These are phyloP conservation scores for Doris montereyensis DNA, from an alignment of 2,888 invertebrate genomes.

Conservation along the genomic window DNA sequence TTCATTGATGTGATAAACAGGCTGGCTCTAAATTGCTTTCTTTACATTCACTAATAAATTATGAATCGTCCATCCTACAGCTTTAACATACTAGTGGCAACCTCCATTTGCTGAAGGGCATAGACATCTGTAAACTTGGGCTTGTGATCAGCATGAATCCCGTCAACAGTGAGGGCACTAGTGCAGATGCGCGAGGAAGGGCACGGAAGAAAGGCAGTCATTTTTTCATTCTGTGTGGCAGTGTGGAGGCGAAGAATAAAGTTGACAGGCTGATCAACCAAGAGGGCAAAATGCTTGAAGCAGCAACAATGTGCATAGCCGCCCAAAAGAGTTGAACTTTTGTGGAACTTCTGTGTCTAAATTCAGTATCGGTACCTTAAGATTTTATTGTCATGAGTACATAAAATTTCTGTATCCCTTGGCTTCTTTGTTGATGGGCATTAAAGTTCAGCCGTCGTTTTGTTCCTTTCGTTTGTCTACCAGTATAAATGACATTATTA, in stretches of 20 bases:
- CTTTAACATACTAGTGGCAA: slow-evolving; percentile 61
- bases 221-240: slow-evolving; percentile 64
- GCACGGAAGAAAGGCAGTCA: slow-evolving; percentile 63
- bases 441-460: no score
- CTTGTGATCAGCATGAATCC: slow-evolving; percentile 66
- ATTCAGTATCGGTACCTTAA: no score
- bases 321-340: slow-evolving; percentile 30
- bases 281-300: slow-evolving; percentile 62
- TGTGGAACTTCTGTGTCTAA: no score
- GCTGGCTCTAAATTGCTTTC: no score
- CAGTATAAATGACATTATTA: no score
- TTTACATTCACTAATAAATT: no score
- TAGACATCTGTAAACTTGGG: slow-evolving; percentile 66
- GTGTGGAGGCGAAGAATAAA: slow-evolving; percentile 53
- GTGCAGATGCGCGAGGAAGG: slow-evolving; percentile 69
- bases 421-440: no score
- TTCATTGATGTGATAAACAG: no score
- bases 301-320: slow-evolving; percentile 49
- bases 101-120: slow-evolving; percentile 67
- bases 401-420: no score
- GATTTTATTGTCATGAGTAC: no score
- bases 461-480: no score
- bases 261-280: slow-evolving; percentile 53
- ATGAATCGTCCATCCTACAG: no score
- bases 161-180: slow-evolving; percentile 64